These are phyloP conservation scores for Aphelinus certus DNA, from an alignment of 1,140 invertebrate genomes.

Conservation along the genomic window DNA sequence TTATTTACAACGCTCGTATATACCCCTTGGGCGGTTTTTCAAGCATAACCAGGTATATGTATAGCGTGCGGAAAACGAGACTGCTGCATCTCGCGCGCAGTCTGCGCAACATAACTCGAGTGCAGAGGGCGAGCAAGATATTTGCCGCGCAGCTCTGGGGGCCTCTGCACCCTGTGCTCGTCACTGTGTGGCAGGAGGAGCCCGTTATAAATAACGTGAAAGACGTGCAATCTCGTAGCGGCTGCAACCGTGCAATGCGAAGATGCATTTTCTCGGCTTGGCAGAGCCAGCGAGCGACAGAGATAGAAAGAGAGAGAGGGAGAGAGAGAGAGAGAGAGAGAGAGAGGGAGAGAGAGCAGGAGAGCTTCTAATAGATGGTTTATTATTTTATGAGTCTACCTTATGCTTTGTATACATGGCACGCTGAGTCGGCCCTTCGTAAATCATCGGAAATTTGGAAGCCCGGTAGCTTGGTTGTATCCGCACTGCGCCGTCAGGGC, in stretches of 20 bases:
- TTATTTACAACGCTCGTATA: no score
- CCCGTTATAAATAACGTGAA: constrained; percentile 54
- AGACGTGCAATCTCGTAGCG: constrained; percentile 34
- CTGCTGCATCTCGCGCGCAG: no score
- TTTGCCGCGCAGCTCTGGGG: no score
- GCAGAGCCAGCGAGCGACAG: neutral
- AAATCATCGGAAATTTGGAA: constrained; percentile 43
- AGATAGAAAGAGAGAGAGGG: neutral
- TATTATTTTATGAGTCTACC: constrained; percentile 60
- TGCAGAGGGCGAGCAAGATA: no score
- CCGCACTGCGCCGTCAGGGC: neutral
- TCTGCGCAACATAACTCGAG: no score
- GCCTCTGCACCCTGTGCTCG: neutral
- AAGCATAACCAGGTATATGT: no score
- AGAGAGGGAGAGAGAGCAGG: neutral
- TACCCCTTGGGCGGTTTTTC: no score
- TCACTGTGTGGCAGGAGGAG: constrained; percentile 2
- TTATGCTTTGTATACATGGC: constrained; percentile 50
- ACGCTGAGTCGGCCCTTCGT: constrained; percentile 38
- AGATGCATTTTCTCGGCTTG: neutral
- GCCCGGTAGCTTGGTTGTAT: constrained; percentile 41
- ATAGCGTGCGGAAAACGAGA: no score
- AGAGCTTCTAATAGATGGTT: constrained; percentile 55
- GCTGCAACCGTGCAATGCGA: neutral
- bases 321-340: constrained; percentile 11